Percentiles rank a stretch among this genome's conserved stretches.
Evolutionary conservation across 2,797 vertebrate species (phyloP).

Genomic region (Myiotriccus ornatus): DNA sequence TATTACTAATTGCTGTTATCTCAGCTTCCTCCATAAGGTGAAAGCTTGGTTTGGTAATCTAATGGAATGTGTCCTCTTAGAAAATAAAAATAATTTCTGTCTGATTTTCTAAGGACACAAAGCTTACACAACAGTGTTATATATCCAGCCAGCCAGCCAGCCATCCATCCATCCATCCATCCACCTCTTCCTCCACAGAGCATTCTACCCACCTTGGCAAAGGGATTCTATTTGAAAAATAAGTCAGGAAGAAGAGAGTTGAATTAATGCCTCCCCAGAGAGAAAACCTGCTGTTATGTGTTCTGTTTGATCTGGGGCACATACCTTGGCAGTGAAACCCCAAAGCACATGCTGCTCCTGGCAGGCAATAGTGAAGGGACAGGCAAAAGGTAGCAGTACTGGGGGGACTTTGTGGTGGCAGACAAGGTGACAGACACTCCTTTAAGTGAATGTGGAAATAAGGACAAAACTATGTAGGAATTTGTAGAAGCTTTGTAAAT

Average conservation of each 20-base stretch:
- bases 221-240: not conserved
- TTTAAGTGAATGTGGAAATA: not conserved
- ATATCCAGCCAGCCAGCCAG: not conserved
- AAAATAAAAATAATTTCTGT: not conserved
- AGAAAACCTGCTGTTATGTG: not conserved
- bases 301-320: not conserved
- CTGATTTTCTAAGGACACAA: not conserved
- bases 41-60: not conserved
- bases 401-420: not conserved
- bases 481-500: not conserved
- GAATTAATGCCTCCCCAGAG: not conserved
- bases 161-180: not conserved
- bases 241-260: not conserved
- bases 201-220: not conserved
- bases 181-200: not conserved
- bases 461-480: not conserved
- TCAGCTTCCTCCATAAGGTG: not conserved
- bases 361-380: not conserved
- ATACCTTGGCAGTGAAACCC: not conserved
- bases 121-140: not conserved
- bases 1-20: not conserved
- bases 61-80: not conserved
- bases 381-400: not conserved
- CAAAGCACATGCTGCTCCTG: not conserved
- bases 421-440: not conserved